A percentile compares a stretch with the other conserved stretches of the same genome.
Conservation (phyloP, 2,797 vertebrate species). For the Molothrus ater region DNA sequence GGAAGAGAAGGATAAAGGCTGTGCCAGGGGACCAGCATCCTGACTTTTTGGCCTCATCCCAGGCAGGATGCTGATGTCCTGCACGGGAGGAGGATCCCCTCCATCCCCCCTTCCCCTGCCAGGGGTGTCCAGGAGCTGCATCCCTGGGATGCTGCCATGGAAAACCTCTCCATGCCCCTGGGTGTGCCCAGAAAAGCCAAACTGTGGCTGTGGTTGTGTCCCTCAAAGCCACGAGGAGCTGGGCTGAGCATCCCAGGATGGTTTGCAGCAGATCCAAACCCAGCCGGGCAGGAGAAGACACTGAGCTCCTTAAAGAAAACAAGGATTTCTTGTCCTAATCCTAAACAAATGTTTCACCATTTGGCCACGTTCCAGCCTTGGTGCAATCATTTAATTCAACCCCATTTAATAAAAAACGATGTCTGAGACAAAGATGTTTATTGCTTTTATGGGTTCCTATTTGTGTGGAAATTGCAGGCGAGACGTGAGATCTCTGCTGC, state of each 20-base stretch:
- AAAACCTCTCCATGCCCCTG: not conserved
- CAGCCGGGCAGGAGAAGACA: not conserved
- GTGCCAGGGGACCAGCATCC: not conserved
- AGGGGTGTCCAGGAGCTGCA: not conserved
- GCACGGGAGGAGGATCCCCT: not conserved
- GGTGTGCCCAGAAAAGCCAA: not conserved
- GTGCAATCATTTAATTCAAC: not conserved
- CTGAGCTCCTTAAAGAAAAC: slow-evolving; percentile 11
- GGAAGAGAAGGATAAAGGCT: not conserved
- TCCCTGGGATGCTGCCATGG: not conserved
- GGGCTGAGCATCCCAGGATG: not conserved
- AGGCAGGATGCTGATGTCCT: not conserved
- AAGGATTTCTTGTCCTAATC: slow-evolving; percentile 40
- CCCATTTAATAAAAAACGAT: slow-evolving; percentile 19
- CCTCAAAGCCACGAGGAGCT: not conserved
- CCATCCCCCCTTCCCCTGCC: not conserved
- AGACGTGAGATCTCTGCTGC: slow-evolving; percentile 32
- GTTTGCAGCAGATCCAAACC: not conserved
- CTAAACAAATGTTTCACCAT: slow-evolving; percentile 50
- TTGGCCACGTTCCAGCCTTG: not conserved
- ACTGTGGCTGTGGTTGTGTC: not conserved
- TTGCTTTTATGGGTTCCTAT: slow-evolving; percentile 55
- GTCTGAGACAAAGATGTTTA: slow-evolving; percentile 64
- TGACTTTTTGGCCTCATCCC: not conserved
- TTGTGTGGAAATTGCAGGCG: slow-evolving; percentile 13